A percentile compares a stretch with the other conserved stretches of the same genome.
Conservation (phyloP, 2,113 vertebrate species). For the Myodes glareolus region DNA sequence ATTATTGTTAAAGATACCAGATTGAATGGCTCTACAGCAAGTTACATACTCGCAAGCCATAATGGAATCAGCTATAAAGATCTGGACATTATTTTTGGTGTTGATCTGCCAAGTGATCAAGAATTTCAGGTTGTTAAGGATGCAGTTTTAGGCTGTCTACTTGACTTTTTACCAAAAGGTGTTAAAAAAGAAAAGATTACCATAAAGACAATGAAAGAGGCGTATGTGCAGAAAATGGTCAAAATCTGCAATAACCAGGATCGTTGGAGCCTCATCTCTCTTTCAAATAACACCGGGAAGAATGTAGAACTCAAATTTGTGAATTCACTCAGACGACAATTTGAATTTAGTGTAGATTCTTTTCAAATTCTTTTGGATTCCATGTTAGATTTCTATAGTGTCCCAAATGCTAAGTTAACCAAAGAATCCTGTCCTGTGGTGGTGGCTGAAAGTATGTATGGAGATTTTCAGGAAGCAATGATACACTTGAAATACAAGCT, state of each 20-base stretch:
- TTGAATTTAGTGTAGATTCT: constrained; percentile 98
- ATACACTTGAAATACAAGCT: constrained; percentile 93
- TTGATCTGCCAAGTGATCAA: constrained; percentile 92
- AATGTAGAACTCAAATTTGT: constrained; percentile 98
- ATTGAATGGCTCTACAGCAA: constrained; percentile 97
- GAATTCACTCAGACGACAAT: constrained; percentile 92
- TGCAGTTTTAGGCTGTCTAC: constrained; percentile 92
- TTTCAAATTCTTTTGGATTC: constrained; percentile 96
- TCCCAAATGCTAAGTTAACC: constrained; percentile 82
- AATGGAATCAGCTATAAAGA: constrained; percentile 96
- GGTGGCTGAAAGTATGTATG: constrained; percentile 97
- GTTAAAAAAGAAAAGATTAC: constrained; percentile 97
- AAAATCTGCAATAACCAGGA: constrained; percentile 94
- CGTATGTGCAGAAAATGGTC: constrained; percentile 99
- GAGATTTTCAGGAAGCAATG: constrained; percentile 95
- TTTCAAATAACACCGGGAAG: constrained; percentile 97
- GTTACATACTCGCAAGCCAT: constrained; percentile 94
- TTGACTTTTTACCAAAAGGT: constrained; percentile 93
- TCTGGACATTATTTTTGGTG: constrained; percentile 96
- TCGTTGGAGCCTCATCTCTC: constrained; percentile 97
- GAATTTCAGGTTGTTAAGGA: constrained; percentile 97
- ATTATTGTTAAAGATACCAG: constrained; percentile 93
- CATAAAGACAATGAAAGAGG: constrained; percentile 94
- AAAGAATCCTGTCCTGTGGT: constrained; percentile 85
- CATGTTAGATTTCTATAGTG: constrained; percentile 90